Base-by-base conservation (phyloP, 2,113 vertebrate species). In the Poecilia latipinna region DNA sequence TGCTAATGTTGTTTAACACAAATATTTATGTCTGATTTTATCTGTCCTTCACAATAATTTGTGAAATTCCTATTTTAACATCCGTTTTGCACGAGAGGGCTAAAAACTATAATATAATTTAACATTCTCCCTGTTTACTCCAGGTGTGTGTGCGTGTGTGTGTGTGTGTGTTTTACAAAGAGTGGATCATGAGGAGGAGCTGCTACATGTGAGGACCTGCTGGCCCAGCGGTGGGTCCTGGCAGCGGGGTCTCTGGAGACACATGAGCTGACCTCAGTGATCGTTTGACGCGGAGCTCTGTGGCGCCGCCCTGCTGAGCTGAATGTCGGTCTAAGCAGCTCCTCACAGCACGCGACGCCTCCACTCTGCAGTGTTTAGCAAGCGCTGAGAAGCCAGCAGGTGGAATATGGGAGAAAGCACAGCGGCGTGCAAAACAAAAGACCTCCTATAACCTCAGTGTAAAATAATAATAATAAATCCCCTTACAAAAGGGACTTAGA, bases 191-290 rank as follows among this genome's bases (percentile, higher is more conserved):
- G 69, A 88, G 69, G 35, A 82, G 74, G 83, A 80, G 81, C 35
- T 79, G 74, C 72, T 51, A 89, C 91, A 67, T 87, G 93, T 90
- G 74, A 82, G 72, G 87, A 83, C 93, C 79, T 90, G 91, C 77
- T 51, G n/a, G 66, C 89, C 78, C 87, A 82, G 93, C 28, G 62
- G 92, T 89, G 69, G 85, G 87, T 84, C 81, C 22, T 54, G 72
- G 68, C 51, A 76, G 67, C 65, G 8, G 51, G 42, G 69, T 82
- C 91, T 75, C 83, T 39, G 83, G 84, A 83, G 91, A 76, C 80
- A 61, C 44, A 77, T 67, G 17, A 19, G 62, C 68, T 63, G 82
- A 66, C 79, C 75, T 85, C 66, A 1, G 68, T 62, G 82, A 77
- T 72, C 82, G 80, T 85, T 87, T 80, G 83, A 82, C 75, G 67